Conservation (phyloP, 1,140 invertebrate genomes). For the Prorops nasuta region DNA sequence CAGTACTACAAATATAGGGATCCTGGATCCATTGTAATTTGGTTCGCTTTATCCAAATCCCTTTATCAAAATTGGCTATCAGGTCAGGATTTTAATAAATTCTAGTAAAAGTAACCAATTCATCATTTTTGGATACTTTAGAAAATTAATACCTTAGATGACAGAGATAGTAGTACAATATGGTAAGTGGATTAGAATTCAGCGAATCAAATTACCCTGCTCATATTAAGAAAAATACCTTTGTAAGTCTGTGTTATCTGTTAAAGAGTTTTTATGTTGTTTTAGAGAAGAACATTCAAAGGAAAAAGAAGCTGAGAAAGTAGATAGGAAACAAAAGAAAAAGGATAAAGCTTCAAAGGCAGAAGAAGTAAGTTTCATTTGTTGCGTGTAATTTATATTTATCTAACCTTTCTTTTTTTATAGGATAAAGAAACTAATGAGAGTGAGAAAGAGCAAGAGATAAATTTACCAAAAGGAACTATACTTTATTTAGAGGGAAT, state of each 20-base stretch:
- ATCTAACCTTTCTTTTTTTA: conserved; percentile 12
- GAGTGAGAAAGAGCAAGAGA: conserved; percentile 4
- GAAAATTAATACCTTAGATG: not conserved
- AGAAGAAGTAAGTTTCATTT: conserved; percentile 21
- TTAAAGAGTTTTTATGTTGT: conserved; percentile 14
- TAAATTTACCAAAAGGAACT: conserved; percentile 66
- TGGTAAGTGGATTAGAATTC: too few species aligned
- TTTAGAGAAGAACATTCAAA: conserved; percentile 64
- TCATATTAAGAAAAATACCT: too few species aligned
- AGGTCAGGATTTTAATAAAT: too few species aligned
- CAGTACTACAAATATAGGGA: not conserved
- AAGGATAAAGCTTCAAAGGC: conserved; percentile 55
- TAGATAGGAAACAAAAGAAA: conserved; percentile 60
- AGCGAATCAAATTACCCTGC: too few species aligned
- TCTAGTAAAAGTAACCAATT: too few species aligned
- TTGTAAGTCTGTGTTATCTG: not conserved
- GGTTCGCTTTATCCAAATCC: too few species aligned
- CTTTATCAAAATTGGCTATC: too few species aligned
- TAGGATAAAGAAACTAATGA: conserved; percentile 32
- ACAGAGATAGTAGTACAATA: not conserved
- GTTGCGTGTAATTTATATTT: conserved; percentile 13
- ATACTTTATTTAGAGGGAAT: conserved; percentile 67
- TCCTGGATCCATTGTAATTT: too few species aligned
- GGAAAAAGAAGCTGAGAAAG: conserved; percentile 68
- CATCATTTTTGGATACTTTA: too few species aligned